Evolutionary conservation across 2,113 vertebrate species (phyloP).

Genomic region (Coturnix japonica): DNA sequence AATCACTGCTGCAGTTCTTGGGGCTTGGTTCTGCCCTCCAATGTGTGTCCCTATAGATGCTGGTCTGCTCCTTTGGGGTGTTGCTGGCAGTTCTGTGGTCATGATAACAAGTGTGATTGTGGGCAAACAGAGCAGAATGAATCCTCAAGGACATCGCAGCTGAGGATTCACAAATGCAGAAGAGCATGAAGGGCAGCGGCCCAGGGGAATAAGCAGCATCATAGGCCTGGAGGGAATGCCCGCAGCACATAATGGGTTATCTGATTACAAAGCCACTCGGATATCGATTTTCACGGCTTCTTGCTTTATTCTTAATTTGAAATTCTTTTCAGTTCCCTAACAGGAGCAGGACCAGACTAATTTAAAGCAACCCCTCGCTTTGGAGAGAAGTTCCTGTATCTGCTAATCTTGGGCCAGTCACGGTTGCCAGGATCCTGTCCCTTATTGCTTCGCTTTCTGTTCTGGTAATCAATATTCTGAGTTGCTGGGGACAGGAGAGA

Average conservation of each 20-base stretch:
- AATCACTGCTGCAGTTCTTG: background rate
- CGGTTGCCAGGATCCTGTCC: background rate
- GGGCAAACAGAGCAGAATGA: background rate
- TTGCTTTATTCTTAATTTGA: background rate
- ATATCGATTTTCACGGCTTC: background rate
- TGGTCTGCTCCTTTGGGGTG: slow-evolving; percentile 41
- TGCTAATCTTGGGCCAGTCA: background rate
- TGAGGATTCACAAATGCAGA: background rate
- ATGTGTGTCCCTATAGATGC: slow-evolving; percentile 12
- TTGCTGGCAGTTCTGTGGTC: slow-evolving; percentile 53
- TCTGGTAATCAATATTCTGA: background rate
- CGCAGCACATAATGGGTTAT: background rate
- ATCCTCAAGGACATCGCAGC: background rate
- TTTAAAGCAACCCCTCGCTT: background rate
- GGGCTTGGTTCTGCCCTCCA: background rate
- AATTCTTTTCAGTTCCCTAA: background rate
- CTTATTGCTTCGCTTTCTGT: background rate
- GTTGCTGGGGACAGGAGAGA: background rate
- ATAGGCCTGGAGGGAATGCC: background rate
- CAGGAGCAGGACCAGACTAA: background rate
- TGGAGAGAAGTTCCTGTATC: background rate
- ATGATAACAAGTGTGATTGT: slow-evolving; percentile 47
- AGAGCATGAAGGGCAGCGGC: background rate
- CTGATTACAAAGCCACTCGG: background rate
- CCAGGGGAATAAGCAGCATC: background rate